Evolutionary conservation across 2,797 vertebrate genomes (phyloP), one percentile per base, ranked within the genome.

Genomic region (Syndactyla subalaris): DNA sequence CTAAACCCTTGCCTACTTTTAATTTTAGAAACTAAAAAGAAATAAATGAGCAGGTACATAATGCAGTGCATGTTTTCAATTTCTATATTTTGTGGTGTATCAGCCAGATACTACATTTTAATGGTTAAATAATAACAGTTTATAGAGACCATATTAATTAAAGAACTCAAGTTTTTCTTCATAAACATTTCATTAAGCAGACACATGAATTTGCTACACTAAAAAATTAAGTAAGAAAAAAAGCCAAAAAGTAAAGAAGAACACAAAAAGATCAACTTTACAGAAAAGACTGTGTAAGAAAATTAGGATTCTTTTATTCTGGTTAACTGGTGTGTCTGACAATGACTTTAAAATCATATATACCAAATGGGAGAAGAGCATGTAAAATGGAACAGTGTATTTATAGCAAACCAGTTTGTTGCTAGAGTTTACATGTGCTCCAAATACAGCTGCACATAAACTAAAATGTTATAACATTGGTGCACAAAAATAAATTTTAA

Each of bases 1-100:
- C 96, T 97, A 97, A 96, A 93, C 75, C 95, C 95, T 97, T 97
- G 88, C 79, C 93, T 97, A 96, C 75, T 96, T 97, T 95, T 96
- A 72, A 97, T 97, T 98, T 97, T 96, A 93, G 94, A 97, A 97
- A 93, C 70, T 85, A 92, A 97, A 95, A 96, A 95, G 38, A 97
- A 96, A 92, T 89, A 94, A 86, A 93, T 96, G 94, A 98, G 96
- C 97, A 98, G 95, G 95, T 97, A 97, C 97, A 96, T 96, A 97
- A 96, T 75, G 94, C 97, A 98, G 97, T 97, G 94, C 97, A 97
- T 98, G 96, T 98, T 98, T 97, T 97, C 94, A 94, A 88, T 98
- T 96, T 97, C 74, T 95, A 49, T 96, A 96, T 97, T 89, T 97
- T 95, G 79, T 96, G 90, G 90, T 95, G 81, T 94, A 78, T 95